A percentile compares a stretch with the other conserved stretches of the same genome.
Evolutionary conservation across 2,797 vertebrate genomes (phyloP).

Genomic region (Chiroxiphia lanceolata): DNA sequence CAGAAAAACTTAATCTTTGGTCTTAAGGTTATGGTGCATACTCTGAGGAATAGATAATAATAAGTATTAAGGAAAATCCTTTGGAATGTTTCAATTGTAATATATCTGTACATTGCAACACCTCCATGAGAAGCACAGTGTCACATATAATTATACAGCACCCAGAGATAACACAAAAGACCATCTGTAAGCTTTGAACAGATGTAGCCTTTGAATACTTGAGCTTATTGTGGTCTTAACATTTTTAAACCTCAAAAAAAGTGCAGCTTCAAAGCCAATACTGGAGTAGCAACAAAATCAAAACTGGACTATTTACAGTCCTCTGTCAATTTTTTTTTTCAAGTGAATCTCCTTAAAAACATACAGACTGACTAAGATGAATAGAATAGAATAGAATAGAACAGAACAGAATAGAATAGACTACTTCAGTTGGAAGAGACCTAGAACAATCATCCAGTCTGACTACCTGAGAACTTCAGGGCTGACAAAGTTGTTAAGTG

Average conservation of each 20-base stretch:
- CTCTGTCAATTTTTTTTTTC: not conserved
- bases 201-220: conserved; percentile 67
- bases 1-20: conserved; percentile 33
- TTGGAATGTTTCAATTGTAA: conserved; percentile 56
- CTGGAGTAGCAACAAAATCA: not conserved
- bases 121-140: conserved; percentile 53
- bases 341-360: not conserved
- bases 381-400: not conserved
- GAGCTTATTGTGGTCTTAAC: conserved; percentile 49
- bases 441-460: not conserved
- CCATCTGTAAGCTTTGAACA: conserved; percentile 70
- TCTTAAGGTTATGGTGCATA: not conserved
- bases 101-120: conserved; percentile 52
- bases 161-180: conserved; percentile 70
- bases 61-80: conserved; percentile 43
- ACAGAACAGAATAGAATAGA: not conserved
- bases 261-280: not conserved
- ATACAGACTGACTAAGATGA: not conserved
- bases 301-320: not conserved
- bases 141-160: conserved; percentile 64
- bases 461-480: not conserved
- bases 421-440: not conserved
- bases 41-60: conserved; percentile 31
- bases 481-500: not conserved
- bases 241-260: conserved; percentile 53